Evolutionary conservation across 2,888 invertebrate species (phyloP).

Genomic region (Eulithis testata): DNA sequence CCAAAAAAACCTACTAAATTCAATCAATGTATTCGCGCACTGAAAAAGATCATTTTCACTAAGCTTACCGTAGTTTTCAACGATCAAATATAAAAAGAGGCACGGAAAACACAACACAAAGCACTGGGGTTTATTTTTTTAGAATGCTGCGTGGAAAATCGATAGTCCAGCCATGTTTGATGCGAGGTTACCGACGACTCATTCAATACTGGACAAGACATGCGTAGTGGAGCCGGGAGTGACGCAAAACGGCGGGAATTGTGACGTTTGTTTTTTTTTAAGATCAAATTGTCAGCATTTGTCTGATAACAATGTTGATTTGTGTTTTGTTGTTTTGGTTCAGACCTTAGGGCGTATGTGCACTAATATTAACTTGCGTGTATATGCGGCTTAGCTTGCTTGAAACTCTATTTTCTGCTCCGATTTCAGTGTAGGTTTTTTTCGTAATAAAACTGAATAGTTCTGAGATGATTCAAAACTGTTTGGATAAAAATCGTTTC

Average conservation of each 20-base stretch:
- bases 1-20: slow-evolving; percentile 50
- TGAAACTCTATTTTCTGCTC: not conserved
- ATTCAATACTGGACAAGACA: slow-evolving; percentile 76
- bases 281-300: slow-evolving; percentile 43
- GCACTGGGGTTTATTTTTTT: slow-evolving; percentile 59
- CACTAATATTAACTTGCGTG: not conserved
- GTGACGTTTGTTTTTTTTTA: slow-evolving; percentile 67
- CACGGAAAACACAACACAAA: slow-evolving; percentile 49
- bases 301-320: slow-evolving; percentile 42
- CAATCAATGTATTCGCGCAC: not conserved
- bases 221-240: slow-evolving; percentile 65
- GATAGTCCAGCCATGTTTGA: slow-evolving; percentile 68
- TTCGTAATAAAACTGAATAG: too few species aligned
- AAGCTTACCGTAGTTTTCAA: slow-evolving; percentile 25
- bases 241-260: slow-evolving; percentile 71
- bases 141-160: slow-evolving; percentile 68
- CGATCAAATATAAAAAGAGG: slow-evolving; percentile 23
- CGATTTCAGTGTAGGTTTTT: too few species aligned
- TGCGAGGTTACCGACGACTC: slow-evolving; percentile 39
- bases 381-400: not conserved
- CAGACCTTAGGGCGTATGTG: not conserved
- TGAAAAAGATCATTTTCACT: not conserved
- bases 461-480: too few species aligned
- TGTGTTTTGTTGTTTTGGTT: slow-evolving; percentile 15
- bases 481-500: too few species aligned